phyloP scores from a whole-genome alignment of 1,140 invertebrate genomes.

The Pseudomyrmex flavicornis region DNA sequence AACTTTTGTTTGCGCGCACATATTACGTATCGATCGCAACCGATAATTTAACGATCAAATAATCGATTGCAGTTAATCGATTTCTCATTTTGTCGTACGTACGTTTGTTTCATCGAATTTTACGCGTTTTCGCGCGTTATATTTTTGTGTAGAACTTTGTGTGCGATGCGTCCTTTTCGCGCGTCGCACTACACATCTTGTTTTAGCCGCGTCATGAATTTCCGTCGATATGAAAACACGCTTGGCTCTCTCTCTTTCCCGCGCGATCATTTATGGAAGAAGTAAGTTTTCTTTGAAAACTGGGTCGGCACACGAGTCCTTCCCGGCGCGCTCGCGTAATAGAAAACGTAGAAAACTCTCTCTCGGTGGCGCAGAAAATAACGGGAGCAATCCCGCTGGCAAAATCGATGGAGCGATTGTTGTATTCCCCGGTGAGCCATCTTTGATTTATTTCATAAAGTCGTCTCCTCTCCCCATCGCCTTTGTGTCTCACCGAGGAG shows the following conservation, averaged over 20 bases:
- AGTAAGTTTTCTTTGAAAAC: slow-evolving; percentile 64
- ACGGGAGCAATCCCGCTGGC: slow-evolving; percentile 68
- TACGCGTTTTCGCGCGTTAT: background rate
- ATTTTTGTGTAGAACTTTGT: background rate
- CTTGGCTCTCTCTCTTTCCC: background rate
- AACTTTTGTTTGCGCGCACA: background rate
- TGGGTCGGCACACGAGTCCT: slow-evolving; percentile 61
- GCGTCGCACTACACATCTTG: background rate
- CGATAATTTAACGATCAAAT: background rate
- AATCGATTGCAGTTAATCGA: background rate
- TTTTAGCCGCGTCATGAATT: background rate
- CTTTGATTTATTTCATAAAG: slow-evolving; percentile 44
- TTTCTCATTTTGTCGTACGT: background rate
- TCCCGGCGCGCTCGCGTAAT: slow-evolving; percentile 55
- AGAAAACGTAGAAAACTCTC: background rate
- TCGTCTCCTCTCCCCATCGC: background rate
- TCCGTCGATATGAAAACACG: slow-evolving; percentile 8
- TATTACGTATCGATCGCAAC: background rate
- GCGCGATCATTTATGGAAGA: slow-evolving; percentile 45
- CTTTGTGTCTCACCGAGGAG: too few relatives aligned
- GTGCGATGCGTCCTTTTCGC: background rate
- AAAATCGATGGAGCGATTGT: slow-evolving; percentile 73
- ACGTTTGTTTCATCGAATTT: background rate
- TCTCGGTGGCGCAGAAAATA: slow-evolving; percentile 18
- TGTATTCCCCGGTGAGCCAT: slow-evolving; percentile 51